Evolutionary conservation across 2,888 invertebrate species (phyloP).

Genomic region (Paralinhomoeus sp.): DNA sequence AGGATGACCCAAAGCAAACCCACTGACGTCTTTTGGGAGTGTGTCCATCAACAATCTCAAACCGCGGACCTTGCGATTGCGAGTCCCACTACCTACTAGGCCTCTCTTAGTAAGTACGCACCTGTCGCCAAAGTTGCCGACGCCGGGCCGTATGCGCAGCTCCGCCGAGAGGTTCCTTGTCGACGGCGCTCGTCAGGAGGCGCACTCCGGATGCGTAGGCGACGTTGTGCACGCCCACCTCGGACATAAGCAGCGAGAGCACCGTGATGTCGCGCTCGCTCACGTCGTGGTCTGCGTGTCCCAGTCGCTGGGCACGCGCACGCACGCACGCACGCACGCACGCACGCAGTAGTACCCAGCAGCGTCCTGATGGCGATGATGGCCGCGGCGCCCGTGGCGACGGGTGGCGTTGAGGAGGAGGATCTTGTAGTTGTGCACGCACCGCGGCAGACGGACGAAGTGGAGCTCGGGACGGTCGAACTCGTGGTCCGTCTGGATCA

Average conservation of each 20-base stretch:
- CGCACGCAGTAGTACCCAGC: too few relatives aligned
- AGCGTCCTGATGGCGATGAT: conserved; percentile 97
- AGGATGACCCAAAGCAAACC: too few relatives aligned
- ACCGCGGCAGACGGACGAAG: conserved; percentile 81
- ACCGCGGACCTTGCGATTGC: too few relatives aligned
- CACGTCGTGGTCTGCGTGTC: conserved; percentile 97
- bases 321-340: too few relatives aligned
- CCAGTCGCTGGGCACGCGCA: too few relatives aligned
- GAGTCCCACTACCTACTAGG: too few relatives aligned
- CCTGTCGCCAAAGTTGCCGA: conserved; percentile 38
- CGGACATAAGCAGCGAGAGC: conserved; percentile 81
- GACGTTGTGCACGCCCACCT: conserved; percentile 75
- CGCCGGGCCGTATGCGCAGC: conserved; percentile 17
- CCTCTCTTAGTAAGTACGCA: too few relatives aligned
- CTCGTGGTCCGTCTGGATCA: conserved; percentile 83
- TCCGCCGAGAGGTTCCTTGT: too few relatives aligned
- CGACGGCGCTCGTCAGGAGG: too few relatives aligned
- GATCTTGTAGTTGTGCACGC: conserved; percentile 79
- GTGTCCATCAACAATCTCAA: too few relatives aligned
- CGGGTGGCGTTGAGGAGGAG: conserved; percentile 97
- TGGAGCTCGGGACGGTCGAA: conserved; percentile 92
- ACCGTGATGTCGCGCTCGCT: conserved; percentile 71
- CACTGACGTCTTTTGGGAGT: too few relatives aligned
- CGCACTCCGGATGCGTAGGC: conserved; percentile 86
- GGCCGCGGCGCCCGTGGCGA: conserved; percentile 66